Percentiles rank a stretch among this genome's conserved stretches.
phyloP scores from a whole-genome alignment of 2,888 invertebrate genomes.

The Erynnis tages region DNA sequence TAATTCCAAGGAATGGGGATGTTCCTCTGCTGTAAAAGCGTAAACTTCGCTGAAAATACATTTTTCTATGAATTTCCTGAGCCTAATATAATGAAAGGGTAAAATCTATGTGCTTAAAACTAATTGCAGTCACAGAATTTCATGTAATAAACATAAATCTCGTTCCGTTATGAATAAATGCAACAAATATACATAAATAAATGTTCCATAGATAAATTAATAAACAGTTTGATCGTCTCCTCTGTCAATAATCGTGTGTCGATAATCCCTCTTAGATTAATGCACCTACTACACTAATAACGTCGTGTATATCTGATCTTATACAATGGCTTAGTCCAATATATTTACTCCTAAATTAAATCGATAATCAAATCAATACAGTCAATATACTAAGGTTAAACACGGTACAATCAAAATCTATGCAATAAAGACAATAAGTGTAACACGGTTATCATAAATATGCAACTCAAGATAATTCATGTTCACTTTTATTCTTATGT shows the following conservation, averaged over 20 bases:
- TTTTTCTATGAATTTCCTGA: constrained; percentile 1
- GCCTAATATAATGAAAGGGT: constrained; percentile 2
- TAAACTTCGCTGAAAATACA: constrained; percentile 15
- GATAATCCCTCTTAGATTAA: background rate
- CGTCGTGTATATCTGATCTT: background rate
- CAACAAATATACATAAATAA: constrained; percentile 67
- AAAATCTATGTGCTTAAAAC: constrained; percentile 28
- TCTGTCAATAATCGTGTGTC: constrained; percentile 4
- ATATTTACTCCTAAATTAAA: background rate
- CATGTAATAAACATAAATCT: constrained; percentile 28
- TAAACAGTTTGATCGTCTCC: background rate
- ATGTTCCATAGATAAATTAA: constrained; percentile 14
- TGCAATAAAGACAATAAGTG: background rate
- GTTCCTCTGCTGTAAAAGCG: background rate
- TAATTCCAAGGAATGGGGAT: constrained; percentile 11
- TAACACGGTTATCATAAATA: background rate
- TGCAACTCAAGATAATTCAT: background rate
- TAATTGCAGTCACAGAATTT: constrained; percentile 27
- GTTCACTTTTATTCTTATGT: background rate
- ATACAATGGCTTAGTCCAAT: constrained; percentile 14
- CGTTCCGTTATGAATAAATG: constrained; percentile 62
- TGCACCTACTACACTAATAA: background rate
- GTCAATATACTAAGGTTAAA: constrained; percentile 5
- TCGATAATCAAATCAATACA: constrained; percentile 4
- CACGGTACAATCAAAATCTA: constrained; percentile 4